phyloP scores from a whole-genome alignment of 2,113 vertebrate species.

The Fulica atra region DNA sequence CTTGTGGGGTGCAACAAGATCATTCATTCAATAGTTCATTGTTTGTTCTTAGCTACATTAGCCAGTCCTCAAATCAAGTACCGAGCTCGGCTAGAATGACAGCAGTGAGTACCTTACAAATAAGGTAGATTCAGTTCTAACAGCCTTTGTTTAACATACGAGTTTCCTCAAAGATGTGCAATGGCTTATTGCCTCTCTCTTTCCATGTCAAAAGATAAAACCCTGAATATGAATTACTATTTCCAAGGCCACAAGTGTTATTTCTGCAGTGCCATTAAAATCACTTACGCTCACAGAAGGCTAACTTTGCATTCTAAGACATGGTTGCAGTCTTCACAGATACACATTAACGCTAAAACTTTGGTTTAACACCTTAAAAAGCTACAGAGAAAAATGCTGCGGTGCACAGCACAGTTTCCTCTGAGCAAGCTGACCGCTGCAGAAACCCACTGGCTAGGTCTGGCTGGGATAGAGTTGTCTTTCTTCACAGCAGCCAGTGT shows the following conservation, averaged over 20 bases:
- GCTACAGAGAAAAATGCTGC: neutral
- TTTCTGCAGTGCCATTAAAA: neutral
- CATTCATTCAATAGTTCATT: slow-evolving; percentile 17
- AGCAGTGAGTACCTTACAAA: neutral
- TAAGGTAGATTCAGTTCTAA: neutral
- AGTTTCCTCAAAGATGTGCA: neutral
- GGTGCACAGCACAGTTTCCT: neutral
- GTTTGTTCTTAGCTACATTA: neutral
- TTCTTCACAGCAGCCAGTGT: neutral
- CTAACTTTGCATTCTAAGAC: neutral
- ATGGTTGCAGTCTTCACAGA: neutral
- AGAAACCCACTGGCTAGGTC: neutral
- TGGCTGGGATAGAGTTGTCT: neutral
- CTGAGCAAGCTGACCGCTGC: neutral
- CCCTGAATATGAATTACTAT: neutral
- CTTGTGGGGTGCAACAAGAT: neutral
- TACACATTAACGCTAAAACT: rapidly evolving
- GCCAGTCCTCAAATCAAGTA: neutral
- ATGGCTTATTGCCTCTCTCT: neutral
- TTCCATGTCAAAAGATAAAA: neutral
- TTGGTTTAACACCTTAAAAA: neutral
- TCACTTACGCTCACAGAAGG: neutral
- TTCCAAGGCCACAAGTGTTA: neutral
- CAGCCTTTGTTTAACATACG: neutral
- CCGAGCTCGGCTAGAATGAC: neutral